These are phyloP conservation scores for Aphelenchoides avenae DNA, from an alignment of 1,140 invertebrate species.

Conservation along the genomic window DNA sequence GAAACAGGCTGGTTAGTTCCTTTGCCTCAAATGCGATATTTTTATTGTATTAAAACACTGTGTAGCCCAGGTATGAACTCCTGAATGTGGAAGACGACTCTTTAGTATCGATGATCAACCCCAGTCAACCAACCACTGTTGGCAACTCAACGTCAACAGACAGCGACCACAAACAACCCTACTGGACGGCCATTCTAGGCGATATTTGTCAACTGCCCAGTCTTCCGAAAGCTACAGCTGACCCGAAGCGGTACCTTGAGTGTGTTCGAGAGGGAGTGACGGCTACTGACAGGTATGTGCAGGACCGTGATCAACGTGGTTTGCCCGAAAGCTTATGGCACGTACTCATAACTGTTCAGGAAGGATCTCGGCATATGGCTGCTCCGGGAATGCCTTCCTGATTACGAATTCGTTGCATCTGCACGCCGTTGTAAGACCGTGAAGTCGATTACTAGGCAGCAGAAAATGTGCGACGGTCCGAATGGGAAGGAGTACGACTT, in stretches of 20 bases:
- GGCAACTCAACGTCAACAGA: no score
- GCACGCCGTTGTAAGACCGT: slow-evolving; percentile 51
- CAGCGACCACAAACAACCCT: slow-evolving; percentile 31
- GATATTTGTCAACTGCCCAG: slow-evolving; percentile 52
- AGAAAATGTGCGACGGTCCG: slow-evolving; percentile 48
- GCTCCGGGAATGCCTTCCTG: slow-evolving; percentile 51
- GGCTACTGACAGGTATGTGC: no score
- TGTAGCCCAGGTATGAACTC: no score
- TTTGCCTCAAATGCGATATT: no score
- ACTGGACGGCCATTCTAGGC: slow-evolving; percentile 52
- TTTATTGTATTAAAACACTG: no score
- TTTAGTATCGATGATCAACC: no score
- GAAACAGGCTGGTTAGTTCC: no score
- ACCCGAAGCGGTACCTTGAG: slow-evolving; percentile 47
- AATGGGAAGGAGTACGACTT: slow-evolving; percentile 45
- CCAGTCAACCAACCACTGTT: no score
- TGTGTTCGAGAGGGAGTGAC: no score
- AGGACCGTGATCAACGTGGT: no score
- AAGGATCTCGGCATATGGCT: slow-evolving; percentile 54
- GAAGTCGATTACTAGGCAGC: slow-evolving; percentile 48
- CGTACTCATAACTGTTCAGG: slow-evolving; percentile 27
- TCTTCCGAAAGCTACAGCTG: slow-evolving; percentile 48
- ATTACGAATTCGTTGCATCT: slow-evolving; percentile 53
- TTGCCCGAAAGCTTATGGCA: no score
- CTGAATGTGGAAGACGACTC: no score